phyloP scores from a whole-genome alignment of 2,888 invertebrate species.

The Toxonevra muliebris region DNA sequence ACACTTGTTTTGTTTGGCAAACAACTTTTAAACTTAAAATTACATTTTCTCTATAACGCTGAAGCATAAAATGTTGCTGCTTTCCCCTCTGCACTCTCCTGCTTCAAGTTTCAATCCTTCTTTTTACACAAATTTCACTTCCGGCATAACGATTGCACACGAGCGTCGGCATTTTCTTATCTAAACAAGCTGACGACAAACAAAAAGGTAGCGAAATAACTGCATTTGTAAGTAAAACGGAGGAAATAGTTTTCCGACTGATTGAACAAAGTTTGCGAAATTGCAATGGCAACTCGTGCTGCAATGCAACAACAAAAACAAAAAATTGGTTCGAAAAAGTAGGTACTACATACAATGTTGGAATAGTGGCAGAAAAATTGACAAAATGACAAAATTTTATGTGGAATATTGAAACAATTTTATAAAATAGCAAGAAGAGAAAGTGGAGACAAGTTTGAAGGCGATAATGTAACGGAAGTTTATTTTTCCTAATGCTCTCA shows the following conservation, averaged over 20 bases:
- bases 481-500: neutral
- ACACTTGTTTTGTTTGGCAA: slow-evolving; percentile 30
- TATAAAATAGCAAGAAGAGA: neutral
- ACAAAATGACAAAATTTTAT: slow-evolving; percentile 6
- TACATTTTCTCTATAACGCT: slow-evolving; percentile 26
- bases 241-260: slow-evolving; percentile 37
- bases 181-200: slow-evolving; percentile 43
- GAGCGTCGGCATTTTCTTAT: slow-evolving; percentile 38
- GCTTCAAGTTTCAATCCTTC: neutral
- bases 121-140: slow-evolving; percentile 15
- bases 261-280: slow-evolving; percentile 34
- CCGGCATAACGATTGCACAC: neutral
- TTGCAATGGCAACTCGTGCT: neutral
- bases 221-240: slow-evolving; percentile 34
- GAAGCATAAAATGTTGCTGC: neutral
- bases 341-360: neutral
- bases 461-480: slow-evolving; percentile 21
- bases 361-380: neutral
- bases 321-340: neutral
- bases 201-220: slow-evolving; percentile 32
- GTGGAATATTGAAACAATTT: neutral
- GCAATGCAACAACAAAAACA: neutral
- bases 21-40: slow-evolving; percentile 33
- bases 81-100: neutral
- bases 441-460: neutral